phyloP scores from a whole-genome alignment of 2,888 invertebrate species.

The Macrostomum cliftonense region DNA sequence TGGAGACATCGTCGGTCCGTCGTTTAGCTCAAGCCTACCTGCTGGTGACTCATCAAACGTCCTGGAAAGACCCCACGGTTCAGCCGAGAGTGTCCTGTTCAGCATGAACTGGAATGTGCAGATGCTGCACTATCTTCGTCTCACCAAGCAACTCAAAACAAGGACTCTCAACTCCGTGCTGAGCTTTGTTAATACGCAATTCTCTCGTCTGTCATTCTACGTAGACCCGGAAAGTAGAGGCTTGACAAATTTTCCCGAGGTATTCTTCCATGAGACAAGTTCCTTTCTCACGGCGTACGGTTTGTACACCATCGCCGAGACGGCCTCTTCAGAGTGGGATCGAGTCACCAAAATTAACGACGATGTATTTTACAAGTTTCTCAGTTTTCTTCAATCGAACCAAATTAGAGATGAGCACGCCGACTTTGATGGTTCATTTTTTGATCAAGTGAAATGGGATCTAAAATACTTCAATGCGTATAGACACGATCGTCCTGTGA shows the following conservation, averaged over 20 bases:
- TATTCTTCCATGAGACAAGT: no score
- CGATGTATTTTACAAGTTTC: no score
- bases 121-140: conserved; percentile 68
- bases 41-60: conserved; percentile 27
- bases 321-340: no score
- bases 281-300: no score
- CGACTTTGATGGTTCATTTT: no score
- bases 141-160: conserved; percentile 63
- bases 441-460: no score
- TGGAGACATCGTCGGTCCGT: conserved; percentile 43
- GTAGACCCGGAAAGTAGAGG: conserved; percentile 66
- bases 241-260: conserved; percentile 55
- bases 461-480: no score
- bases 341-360: no score
- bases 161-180: conserved; percentile 62
- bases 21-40: conserved; percentile 37
- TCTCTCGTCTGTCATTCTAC: conserved; percentile 72
- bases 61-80: conserved; percentile 39
- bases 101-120: conserved; percentile 85
- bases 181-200: conserved; percentile 64
- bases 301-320: no score
- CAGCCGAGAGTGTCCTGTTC: conserved; percentile 81
- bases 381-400: no score
- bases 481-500: no score
- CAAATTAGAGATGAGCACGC: no score